Percentiles rank a stretch among this genome's conserved stretches.
Conservation (phyloP, 2,888 invertebrate genomes). For the Eupithecia insigniata region DNA sequence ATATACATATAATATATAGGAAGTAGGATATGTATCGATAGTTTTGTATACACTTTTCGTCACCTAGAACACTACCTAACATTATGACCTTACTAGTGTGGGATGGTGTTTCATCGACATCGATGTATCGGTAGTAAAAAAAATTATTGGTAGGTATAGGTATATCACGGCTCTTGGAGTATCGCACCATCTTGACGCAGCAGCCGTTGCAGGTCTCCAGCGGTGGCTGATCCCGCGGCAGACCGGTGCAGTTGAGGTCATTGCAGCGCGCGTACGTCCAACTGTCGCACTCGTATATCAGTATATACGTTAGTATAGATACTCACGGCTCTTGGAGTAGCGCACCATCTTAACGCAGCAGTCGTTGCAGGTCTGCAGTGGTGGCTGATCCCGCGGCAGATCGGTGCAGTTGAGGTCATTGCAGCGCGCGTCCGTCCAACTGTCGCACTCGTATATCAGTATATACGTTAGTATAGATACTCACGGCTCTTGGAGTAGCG, state of each 20-base stretch:
- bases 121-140: too few species aligned
- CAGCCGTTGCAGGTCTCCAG: conserved; percentile 95
- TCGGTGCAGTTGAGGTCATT: conserved; percentile 97
- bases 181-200: conserved; percentile 97
- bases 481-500: conserved; percentile 95
- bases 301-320: conserved; percentile 21
- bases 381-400: conserved; percentile 93
- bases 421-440: conserved; percentile 94
- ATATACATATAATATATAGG: too few species aligned
- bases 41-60: too few species aligned
- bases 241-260: conserved; percentile 96
- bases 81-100: too few species aligned
- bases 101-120: too few species aligned
- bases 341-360: conserved; percentile 98
- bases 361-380: conserved; percentile 94
- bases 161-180: conserved; percentile 94
- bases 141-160: too few species aligned
- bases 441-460: conserved; percentile 97
- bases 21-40: too few species aligned
- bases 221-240: conserved; percentile 94
- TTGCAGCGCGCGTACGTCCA: conserved; percentile 95
- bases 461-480: conserved; percentile 84
- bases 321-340: conserved; percentile 94
- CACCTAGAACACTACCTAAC: too few species aligned
- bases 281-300: conserved; percentile 90